Conservation (phyloP, 2,888 invertebrate species). For the Muscina levida region DNA sequence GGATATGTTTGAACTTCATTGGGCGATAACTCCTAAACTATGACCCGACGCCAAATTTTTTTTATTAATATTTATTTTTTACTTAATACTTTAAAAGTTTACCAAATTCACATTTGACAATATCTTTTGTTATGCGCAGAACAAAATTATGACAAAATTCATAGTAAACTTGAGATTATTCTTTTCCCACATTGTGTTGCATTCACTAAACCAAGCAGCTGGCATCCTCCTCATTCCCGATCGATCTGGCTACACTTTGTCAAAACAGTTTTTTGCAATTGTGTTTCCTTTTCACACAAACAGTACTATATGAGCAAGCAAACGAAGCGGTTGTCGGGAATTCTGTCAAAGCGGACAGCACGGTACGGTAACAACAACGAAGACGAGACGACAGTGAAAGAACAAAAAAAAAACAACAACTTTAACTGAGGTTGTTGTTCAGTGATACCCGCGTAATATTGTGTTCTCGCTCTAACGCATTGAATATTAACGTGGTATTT, state of each 20-base stretch:
- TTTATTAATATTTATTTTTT: too few species aligned
- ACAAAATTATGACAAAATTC: too few species aligned
- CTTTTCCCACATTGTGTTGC: too few species aligned
- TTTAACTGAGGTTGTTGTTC: constrained; percentile 41
- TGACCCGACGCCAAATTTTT: too few species aligned
- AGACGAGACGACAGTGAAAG: constrained; percentile 33
- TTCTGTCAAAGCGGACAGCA: constrained; percentile 23
- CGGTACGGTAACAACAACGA: constrained; percentile 35
- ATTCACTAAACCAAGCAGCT: not conserved
- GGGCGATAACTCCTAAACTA: too few species aligned
- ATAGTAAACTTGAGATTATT: too few species aligned
- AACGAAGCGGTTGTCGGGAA: constrained; percentile 43
- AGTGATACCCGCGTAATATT: constrained; percentile 28
- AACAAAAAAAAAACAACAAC: constrained; percentile 48
- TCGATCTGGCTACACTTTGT: not conserved
- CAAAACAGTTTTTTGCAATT: too few species aligned
- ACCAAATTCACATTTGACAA: too few species aligned
- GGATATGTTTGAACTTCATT: too few species aligned
- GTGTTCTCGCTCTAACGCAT: constrained; percentile 59
- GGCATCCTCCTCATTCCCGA: not conserved
- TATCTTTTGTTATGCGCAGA: too few species aligned
- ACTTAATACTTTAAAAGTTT: too few species aligned
- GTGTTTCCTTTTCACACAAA: constrained; percentile 39
- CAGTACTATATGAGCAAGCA: constrained; percentile 54
- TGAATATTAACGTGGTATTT: constrained; percentile 21